phyloP scores from a whole-genome alignment of 1,140 invertebrate genomes.

The Pristionchus pacificus region DNA sequence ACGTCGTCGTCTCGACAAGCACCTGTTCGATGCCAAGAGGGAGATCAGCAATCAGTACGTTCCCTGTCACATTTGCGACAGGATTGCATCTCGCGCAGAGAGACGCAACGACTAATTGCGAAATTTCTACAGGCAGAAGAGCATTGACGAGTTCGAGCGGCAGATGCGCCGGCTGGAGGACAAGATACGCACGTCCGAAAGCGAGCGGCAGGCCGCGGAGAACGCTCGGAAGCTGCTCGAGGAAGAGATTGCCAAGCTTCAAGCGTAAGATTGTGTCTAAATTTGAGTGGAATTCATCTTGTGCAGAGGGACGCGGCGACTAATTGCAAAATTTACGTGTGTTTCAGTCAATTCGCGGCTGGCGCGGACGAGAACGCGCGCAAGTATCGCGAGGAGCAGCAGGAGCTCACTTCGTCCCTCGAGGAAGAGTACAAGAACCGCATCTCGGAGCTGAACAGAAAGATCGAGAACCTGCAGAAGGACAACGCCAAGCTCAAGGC shows the following conservation, averaged over 20 bases:
- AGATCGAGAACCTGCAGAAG: constrained; percentile 46
- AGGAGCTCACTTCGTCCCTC: constrained; percentile 45
- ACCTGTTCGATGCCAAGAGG: constrained; percentile 48
- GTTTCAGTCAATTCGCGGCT: constrained; percentile 49
- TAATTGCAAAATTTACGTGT: constrained; percentile 6
- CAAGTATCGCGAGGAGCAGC: constrained; percentile 49
- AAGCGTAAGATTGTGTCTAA: constrained; percentile 34
- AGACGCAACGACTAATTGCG: constrained; percentile 20
- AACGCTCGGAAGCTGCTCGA: constrained; percentile 51
- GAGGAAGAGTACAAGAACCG: constrained; percentile 55
- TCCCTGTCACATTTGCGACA: too few relatives aligned
- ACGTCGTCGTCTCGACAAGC: constrained; percentile 48
- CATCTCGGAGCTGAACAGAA: constrained; percentile 52
- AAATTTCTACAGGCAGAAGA: constrained; percentile 41
- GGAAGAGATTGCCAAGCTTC: constrained; percentile 48
- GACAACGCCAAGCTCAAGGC: constrained; percentile 49
- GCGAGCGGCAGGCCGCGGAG: constrained; percentile 45
- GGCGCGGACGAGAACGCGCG: constrained; percentile 44
- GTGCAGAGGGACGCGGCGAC: too few relatives aligned
- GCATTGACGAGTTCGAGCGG: constrained; percentile 46
- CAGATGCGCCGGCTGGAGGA: constrained; percentile 50
- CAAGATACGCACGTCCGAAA: constrained; percentile 43
- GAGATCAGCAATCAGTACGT: constrained; percentile 43
- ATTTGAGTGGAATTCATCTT: background rate
- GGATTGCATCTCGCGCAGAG: too few relatives aligned